Conservation (phyloP, 2,113 vertebrate species). For the Nyctereutes procyonoides region DNA sequence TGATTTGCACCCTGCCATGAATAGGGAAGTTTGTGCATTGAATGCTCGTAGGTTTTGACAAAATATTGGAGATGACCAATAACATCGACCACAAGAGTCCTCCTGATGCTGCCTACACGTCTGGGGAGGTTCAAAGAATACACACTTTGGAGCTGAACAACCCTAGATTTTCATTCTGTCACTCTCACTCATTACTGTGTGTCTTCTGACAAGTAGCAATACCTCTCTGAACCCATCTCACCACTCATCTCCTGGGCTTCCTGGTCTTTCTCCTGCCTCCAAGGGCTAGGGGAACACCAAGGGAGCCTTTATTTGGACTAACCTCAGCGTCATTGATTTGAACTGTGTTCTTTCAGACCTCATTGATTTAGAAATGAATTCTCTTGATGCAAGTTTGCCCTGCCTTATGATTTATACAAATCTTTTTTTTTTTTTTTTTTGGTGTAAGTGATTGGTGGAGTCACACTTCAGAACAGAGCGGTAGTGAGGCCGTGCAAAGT, state of each 20-base stretch:
- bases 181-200: background rate
- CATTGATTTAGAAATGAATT: constrained; percentile 42
- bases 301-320: background rate
- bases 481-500: background rate
- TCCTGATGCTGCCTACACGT: background rate
- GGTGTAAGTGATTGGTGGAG: background rate
- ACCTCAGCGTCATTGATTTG: background rate
- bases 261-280: background rate
- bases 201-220: background rate
- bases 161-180: background rate
- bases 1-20: background rate
- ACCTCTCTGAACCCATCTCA: background rate
- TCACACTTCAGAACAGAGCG: background rate
- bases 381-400: background rate
- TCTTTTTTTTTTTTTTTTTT: too few species aligned
- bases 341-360: background rate
- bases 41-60: background rate
- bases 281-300: background rate
- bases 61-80: background rate
- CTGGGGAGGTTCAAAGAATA: background rate
- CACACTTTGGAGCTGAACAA: background rate
- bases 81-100: too few species aligned
- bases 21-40: background rate
- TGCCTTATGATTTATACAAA: background rate
- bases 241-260: background rate